These are phyloP conservation scores for Temnothorax nylanderi DNA, from an alignment of 1,140 invertebrate genomes.

Conservation along the genomic window DNA sequence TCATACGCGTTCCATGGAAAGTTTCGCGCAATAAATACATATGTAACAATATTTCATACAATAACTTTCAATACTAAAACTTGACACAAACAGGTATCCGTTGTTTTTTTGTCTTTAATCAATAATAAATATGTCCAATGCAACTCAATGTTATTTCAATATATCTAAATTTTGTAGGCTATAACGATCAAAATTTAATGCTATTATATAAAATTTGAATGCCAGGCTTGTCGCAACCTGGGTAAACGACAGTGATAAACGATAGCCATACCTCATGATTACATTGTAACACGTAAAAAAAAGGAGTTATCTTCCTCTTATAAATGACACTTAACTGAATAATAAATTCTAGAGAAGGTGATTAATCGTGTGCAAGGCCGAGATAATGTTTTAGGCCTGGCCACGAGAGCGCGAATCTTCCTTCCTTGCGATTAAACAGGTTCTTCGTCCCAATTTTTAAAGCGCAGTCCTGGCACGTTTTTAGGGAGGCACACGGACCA, in stretches of 20 bases:
- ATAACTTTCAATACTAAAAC: neutral
- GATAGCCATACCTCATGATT: neutral
- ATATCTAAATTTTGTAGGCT: neutral
- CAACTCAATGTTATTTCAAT: neutral
- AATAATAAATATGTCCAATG: neutral
- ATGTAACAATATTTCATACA: neutral
- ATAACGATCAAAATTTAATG: constrained; percentile 27
- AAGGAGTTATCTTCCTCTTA: neutral
- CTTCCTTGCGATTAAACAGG: constrained; percentile 41
- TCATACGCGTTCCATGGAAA: neutral
- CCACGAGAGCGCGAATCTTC: neutral
- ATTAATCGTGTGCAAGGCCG: constrained; percentile 13
- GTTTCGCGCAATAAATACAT: constrained; percentile 10
- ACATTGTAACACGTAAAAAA: neutral
- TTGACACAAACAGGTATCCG: neutral
- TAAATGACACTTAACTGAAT: constrained; percentile 17
- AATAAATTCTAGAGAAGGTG: constrained; percentile 23
- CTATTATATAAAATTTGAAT: constrained; percentile 3
- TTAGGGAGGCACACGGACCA: constrained; percentile 29
- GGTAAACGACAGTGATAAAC: constrained; percentile 25
- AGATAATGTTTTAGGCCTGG: constrained; percentile 30
- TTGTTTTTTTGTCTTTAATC: neutral
- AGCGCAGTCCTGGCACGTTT: constrained; percentile 49
- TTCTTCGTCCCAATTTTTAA: constrained; percentile 56
- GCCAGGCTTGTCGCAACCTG: neutral